These are phyloP conservation scores for Laspeyria flexula DNA, from an alignment of 2,888 invertebrate species.

Conservation along the genomic window DNA sequence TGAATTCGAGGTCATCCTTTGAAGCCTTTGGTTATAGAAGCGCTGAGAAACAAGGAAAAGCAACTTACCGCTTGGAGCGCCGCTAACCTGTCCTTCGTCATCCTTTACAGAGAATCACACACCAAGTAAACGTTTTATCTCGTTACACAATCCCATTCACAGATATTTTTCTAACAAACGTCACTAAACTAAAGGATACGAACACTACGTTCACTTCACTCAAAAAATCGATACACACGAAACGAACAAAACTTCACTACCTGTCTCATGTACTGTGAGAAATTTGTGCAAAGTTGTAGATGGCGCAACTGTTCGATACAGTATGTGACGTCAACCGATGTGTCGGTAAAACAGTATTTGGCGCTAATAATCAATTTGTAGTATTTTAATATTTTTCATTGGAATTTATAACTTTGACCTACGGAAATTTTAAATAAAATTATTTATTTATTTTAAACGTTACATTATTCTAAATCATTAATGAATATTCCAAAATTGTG, in stretches of 20 bases:
- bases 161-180: slow-evolving; percentile 89
- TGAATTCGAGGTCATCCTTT: slow-evolving; percentile 75
- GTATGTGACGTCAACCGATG: slow-evolving; percentile 67
- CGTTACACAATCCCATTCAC: slow-evolving; percentile 93
- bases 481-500: not conserved
- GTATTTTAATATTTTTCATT: not conserved
- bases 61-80: slow-evolving; percentile 96
- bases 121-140: slow-evolving; percentile 88
- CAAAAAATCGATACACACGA: slow-evolving; percentile 93
- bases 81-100: slow-evolving; percentile 99
- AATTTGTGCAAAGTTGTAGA: slow-evolving; percentile 66
- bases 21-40: slow-evolving; percentile 74
- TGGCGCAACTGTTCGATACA: slow-evolving; percentile 58
- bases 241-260: slow-evolving; percentile 87
- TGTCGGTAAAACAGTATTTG: slow-evolving; percentile 64
- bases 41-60: slow-evolving; percentile 62
- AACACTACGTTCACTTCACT: slow-evolving; percentile 89
- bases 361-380: slow-evolving; percentile 27
- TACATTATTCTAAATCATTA: not conserved
- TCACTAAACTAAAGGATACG: slow-evolving; percentile 90
- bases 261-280: slow-evolving; percentile 73
- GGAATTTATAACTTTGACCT: not conserved
- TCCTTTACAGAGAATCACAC: slow-evolving; percentile 89
- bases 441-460: not conserved
- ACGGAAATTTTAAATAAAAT: not conserved